Evolutionary conservation across 2,888 invertebrate genomes (phyloP).

Genomic region (Ganaspis brasiliensis): DNA sequence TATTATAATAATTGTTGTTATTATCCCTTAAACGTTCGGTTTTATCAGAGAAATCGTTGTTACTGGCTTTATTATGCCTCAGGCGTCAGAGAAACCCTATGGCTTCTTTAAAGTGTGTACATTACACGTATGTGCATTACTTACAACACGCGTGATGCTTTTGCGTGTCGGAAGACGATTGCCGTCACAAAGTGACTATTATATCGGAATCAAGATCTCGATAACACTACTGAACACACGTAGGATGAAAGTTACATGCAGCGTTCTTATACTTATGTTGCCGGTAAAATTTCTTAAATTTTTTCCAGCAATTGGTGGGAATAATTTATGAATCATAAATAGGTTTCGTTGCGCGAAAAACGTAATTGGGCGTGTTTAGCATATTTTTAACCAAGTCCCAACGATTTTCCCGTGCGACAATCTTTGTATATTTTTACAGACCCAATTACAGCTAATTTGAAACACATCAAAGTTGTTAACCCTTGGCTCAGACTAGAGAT

Average conservation of each 20-base stretch:
- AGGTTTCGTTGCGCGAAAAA: no score
- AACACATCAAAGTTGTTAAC: slow-evolving; percentile 3
- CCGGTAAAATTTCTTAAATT: slow-evolving; percentile 22
- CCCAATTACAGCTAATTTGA: slow-evolving; percentile 2
- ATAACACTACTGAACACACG: slow-evolving; percentile 74
- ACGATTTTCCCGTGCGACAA: background rate
- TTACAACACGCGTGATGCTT: slow-evolving; percentile 59
- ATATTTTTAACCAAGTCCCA: no score
- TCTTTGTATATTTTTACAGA: background rate
- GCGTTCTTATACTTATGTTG: slow-evolving; percentile 58
- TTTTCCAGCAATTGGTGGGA: background rate
- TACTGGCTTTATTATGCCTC: slow-evolving; percentile 61
- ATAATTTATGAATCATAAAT: no score
- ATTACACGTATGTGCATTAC: slow-evolving; percentile 34
- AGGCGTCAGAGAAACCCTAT: slow-evolving; percentile 54
- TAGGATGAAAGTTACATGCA: slow-evolving; percentile 71
- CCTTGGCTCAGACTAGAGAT: no score
- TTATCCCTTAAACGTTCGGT: slow-evolving; percentile 61
- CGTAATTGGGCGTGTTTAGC: no score
- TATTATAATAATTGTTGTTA: slow-evolving; percentile 61
- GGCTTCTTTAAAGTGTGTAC: slow-evolving; percentile 46
- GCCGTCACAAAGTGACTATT: slow-evolving; percentile 78
- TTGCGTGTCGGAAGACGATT: slow-evolving; percentile 77
- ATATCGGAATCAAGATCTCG: slow-evolving; percentile 76
- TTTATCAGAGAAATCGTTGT: slow-evolving; percentile 59